Percentiles rank a stretch among this genome's conserved stretches.
Conservation (phyloP, 2,888 invertebrate species). For the Ichneumoninae sp. region DNA sequence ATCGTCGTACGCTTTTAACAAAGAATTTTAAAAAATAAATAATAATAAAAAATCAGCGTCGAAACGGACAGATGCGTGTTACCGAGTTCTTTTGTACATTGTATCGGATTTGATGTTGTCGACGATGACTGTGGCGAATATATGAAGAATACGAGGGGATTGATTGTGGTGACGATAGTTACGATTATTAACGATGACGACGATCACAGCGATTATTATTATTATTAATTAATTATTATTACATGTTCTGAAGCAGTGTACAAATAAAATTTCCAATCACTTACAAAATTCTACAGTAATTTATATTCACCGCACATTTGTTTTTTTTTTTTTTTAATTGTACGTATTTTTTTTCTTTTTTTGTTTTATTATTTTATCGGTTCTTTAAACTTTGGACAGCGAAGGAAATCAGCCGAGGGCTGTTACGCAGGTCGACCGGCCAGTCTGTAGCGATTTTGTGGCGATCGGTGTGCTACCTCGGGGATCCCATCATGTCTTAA, state of each 20-base stretch:
- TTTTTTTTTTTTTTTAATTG: slow-evolving; percentile 28
- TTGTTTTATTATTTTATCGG: slow-evolving; percentile 5
- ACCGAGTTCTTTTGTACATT: slow-evolving; percentile 69
- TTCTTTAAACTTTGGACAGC: slow-evolving; percentile 25
- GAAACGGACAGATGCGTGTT: slow-evolving; percentile 60
- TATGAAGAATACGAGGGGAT: slow-evolving; percentile 46
- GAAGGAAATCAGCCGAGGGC: slow-evolving; percentile 28
- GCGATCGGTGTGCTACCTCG: slow-evolving; percentile 62
- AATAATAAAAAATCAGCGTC: slow-evolving; percentile 44
- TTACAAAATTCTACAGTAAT: slow-evolving; percentile 64
- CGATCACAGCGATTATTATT: slow-evolving; percentile 69
- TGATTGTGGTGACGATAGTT: slow-evolving; percentile 68
- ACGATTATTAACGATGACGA: slow-evolving; percentile 67
- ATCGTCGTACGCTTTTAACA: slow-evolving; percentile 39
- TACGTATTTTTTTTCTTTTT: slow-evolving; percentile 6
- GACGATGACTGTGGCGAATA: slow-evolving; percentile 63
- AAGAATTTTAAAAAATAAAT: slow-evolving; percentile 34
- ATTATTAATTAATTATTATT: slow-evolving; percentile 69
- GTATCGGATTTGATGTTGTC: slow-evolving; percentile 67
- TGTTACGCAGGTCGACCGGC: slow-evolving; percentile 9
- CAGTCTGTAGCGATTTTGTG: slow-evolving; percentile 25
- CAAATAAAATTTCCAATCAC: slow-evolving; percentile 72
- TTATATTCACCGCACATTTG: slow-evolving; percentile 50
- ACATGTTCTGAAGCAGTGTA: slow-evolving; percentile 71
- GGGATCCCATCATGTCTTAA: slow-evolving; percentile 58